Conservation (phyloP, 2,888 invertebrate species). For the Dasysyrphus albostriatus region DNA sequence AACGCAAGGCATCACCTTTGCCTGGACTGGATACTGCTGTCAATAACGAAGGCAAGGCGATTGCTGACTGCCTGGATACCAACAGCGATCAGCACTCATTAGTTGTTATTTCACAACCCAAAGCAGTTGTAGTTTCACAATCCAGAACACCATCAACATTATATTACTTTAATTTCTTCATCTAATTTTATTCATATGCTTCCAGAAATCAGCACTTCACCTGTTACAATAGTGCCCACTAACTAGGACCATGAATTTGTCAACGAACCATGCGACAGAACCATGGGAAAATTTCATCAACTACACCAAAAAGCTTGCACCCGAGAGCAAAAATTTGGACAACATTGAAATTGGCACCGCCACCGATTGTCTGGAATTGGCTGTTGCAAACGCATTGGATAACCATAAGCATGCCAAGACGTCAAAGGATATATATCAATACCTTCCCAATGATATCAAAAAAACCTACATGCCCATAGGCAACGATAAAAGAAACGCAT, state of each 20-base stretch:
- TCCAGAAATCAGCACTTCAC: slow-evolving; percentile 11
- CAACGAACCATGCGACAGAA: background rate
- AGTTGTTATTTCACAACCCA: slow-evolving; percentile 23
- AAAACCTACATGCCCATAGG: too few species aligned
- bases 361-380: too few species aligned
- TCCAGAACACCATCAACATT: slow-evolving; percentile 29
- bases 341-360: too few species aligned
- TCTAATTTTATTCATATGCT: slow-evolving; percentile 22
- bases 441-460: too few species aligned
- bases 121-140: too few species aligned
- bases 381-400: too few species aligned
- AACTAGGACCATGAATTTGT: background rate
- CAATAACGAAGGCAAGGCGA: background rate
- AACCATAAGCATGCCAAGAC: too few species aligned
- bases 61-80: background rate
- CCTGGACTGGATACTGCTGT: background rate
- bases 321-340: too few species aligned
- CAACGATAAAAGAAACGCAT: too few species aligned
- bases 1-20: background rate
- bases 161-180: slow-evolving; percentile 5
- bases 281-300: too few species aligned
- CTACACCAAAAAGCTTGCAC: too few species aligned
- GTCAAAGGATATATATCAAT: too few species aligned
- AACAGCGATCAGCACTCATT: background rate
- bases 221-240: background rate